Evolutionary conservation across 2,113 vertebrate genomes (phyloP).

Genomic region (Steatornis caripensis): DNA sequence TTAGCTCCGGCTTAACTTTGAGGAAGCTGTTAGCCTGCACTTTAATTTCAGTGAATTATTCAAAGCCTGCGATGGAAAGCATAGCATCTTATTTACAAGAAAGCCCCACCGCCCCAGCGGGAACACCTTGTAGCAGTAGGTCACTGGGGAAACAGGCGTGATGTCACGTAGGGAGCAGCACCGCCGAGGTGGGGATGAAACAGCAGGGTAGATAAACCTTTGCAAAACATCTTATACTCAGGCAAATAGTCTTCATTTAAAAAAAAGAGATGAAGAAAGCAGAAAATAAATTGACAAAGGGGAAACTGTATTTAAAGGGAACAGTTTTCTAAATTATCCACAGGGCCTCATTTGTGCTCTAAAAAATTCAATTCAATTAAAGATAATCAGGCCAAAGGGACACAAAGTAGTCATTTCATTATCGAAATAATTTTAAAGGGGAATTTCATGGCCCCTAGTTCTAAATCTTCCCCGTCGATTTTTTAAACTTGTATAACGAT

Average conservation of each 20-base stretch:
- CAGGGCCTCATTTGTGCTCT: not conserved
- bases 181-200: not conserved
- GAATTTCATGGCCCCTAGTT: not conserved
- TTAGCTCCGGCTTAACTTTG: not conserved
- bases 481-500: not conserved
- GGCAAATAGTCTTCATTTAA: not conserved
- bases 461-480: not conserved
- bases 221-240: not conserved
- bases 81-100: not conserved
- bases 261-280: not conserved
- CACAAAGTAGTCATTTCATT: not conserved
- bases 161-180: not conserved
- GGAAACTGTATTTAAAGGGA: not conserved
- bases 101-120: not conserved
- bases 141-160: not conserved
- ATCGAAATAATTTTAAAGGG: not conserved
- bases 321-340: not conserved
- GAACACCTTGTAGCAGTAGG: not conserved
- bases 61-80: not conserved
- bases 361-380: not conserved
- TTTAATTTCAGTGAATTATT: slow-evolving; percentile 26
- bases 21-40: not conserved
- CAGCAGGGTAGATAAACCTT: not conserved
- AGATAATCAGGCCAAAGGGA: not conserved
- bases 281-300: not conserved